Evolutionary conservation across 1,140 invertebrate species (phyloP).

Genomic region (Drosophila melanogaster): Release_6_plus_ISO1_MT NC_004354.4:14793501-14794000

Average conservation of each 20-base stretch:
- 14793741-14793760: constrained; percentile 76
- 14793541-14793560: constrained; percentile 36
- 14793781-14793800: constrained; percentile 77
- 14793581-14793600: constrained; percentile 61
- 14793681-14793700: constrained; percentile 27
- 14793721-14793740: constrained; percentile 9
- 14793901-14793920: constrained; percentile 72
- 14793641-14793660: constrained; percentile 6
- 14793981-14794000: constrained; percentile 76
- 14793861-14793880: constrained; percentile 41
- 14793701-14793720: constrained; percentile 32
- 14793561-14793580: constrained; percentile 40
- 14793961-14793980: constrained; percentile 80
- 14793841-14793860: constrained; percentile 49
- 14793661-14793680: constrained; percentile 33
- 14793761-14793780: constrained; percentile 73
- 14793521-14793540: constrained; percentile 32
- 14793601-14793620: constrained; percentile 39
- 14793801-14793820: constrained; percentile 75
- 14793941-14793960: constrained; percentile 72
- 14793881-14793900: constrained; percentile 64
- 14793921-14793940: constrained; percentile 44
- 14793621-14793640: constrained; percentile 42
- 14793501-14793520: constrained; percentile 58
- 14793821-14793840: constrained; percentile 78